phyloP scores from a whole-genome alignment of 1,140 invertebrate genomes.

The Tetramorium simillimum region DNA sequence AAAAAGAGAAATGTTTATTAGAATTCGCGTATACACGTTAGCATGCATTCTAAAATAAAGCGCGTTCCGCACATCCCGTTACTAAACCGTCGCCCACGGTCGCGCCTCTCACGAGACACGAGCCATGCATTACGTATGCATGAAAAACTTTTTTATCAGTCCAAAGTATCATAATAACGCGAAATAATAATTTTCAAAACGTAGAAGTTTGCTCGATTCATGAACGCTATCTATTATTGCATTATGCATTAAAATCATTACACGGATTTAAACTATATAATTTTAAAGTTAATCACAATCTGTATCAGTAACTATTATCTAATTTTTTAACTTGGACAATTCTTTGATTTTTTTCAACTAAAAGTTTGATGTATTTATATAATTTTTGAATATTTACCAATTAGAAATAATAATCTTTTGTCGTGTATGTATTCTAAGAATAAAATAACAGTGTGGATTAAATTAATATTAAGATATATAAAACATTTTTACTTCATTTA shows the following conservation, averaged over 20 bases:
- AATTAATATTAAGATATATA: neutral
- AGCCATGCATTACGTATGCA: slow-evolving; percentile 42
- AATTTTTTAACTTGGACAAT: neutral
- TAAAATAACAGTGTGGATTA: neutral
- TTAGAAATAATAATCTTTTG: neutral
- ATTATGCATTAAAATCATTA: neutral
- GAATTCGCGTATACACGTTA: slow-evolving; percentile 17
- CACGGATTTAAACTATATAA: neutral
- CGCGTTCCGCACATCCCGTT: neutral
- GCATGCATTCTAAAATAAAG: neutral
- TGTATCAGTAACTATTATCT: neutral
- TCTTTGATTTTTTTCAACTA: neutral
- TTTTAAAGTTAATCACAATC: slow-evolving; percentile 9
- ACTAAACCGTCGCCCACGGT: neutral
- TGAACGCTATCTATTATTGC: neutral
- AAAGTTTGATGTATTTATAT: neutral
- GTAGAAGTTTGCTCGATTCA: neutral
- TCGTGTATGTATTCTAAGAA: neutral
- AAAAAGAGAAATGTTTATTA: neutral
- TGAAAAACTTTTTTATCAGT: slow-evolving; percentile 59
- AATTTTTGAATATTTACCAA: neutral
- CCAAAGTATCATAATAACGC: slow-evolving; percentile 38
- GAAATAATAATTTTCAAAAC: slow-evolving; percentile 41
- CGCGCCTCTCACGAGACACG: slow-evolving; percentile 46
- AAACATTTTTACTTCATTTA: neutral